Base-by-base conservation (phyloP, 2,888 invertebrate genomes). In the Gryllus longicercus region DNA sequence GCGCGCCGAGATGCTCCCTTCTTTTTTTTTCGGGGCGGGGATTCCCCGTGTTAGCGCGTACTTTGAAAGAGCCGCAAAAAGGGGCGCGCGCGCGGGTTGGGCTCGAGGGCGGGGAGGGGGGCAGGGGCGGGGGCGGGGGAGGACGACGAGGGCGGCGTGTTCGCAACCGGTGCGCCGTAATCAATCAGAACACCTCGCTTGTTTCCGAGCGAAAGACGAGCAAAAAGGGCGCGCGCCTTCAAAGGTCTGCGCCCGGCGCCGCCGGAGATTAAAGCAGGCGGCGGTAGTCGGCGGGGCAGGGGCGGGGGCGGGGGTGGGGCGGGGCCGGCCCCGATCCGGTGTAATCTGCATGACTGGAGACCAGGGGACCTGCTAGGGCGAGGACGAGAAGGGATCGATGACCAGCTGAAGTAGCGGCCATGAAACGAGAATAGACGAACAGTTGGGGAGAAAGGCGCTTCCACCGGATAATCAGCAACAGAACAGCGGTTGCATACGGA, bases 101-200 rank as follows among this genome's bases (percentile, higher is more conserved):
- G 2, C 14, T n/a, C 3, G n/a, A 14, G 14, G 63, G 63, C 8
- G 16, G 14, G 63, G 63, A 5, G 14, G 63, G 11, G 21, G 16
- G 11, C 12, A 16, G 63, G 16, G n/a, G 63, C 0, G 4, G 63
- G n/a, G 11, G 10, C 11, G 63, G 63, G 14, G n/a, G 63, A 8
- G 4, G 63, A n/a, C 16, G 14, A 63, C 14, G n/a, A 63, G 63
- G n/a, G 63, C 14, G 63, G 63, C 63, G 63, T n/a, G 63, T 63
- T 63, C 63, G 63, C 63, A 63, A 63, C 16, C n/a, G 63, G 63
- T 63, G 63, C 63, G 63, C 63, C 63, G 63, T 63, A 63, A 63
- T 63, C 63, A 63, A 63, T 63, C 63, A 63, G 63, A 63, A 63
- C 63, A 63, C 63, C 63, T 63, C 63, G 63, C n/a, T 63, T 63